phyloP scores from a whole-genome alignment of 1,140 invertebrate genomes.

The Leptinotarsa lineolata region DNA sequence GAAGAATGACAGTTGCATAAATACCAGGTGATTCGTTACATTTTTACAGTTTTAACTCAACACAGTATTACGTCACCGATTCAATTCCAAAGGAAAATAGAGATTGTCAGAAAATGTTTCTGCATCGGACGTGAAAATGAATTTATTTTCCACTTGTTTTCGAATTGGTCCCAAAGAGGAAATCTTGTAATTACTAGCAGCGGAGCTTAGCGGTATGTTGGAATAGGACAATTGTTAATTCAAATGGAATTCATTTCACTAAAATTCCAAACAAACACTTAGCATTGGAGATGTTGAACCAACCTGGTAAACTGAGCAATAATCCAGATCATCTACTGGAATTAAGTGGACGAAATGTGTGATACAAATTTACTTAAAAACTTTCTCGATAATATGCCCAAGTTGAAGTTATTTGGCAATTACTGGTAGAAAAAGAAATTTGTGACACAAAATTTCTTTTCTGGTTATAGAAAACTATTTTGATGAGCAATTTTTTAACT shows the following conservation, averaged over 20 bases:
- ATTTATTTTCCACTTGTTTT: neutral
- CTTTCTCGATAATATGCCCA: too few species aligned
- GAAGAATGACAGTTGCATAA: neutral
- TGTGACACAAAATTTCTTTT: too few species aligned
- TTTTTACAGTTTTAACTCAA: neutral
- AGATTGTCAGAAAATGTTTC: neutral
- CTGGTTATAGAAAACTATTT: too few species aligned
- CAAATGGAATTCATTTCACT: neutral
- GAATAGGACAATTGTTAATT: neutral
- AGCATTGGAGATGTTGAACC: neutral
- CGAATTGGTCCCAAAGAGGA: constrained; percentile 7
- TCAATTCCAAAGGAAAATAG: neutral
- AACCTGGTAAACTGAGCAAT: neutral
- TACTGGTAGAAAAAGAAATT: too few species aligned
- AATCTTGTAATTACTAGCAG: neutral
- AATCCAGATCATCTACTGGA: neutral
- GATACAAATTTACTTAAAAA: too few species aligned
- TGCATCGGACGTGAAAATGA: neutral
- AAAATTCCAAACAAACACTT: neutral
- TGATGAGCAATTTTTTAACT: too few species aligned
- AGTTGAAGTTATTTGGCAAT: too few species aligned
- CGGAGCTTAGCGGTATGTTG: constrained; percentile 1
- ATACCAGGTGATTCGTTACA: neutral
- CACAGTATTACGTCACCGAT: neutral
- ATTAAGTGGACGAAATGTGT: too few species aligned